Evolutionary conservation across 2,888 invertebrate genomes (phyloP), one percentile per base, ranked within the genome.

Genomic region (Catocala nupta): DNA sequence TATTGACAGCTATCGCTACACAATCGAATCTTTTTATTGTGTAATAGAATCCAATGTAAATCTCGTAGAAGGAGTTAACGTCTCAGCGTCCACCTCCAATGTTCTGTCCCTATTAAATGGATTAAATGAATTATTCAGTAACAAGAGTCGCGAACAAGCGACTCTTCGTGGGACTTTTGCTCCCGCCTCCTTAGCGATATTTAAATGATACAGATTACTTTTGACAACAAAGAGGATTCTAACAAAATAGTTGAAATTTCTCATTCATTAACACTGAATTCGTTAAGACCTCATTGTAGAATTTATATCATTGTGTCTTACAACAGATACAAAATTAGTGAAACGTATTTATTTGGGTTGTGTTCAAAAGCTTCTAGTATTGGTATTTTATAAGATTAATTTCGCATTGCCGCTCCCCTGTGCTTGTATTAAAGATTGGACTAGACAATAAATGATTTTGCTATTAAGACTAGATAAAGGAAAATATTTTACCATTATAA

Each of bases 111-210:
- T 88, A 88, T 89, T 90, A 88, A 86, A 87, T 87, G 86, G 86
- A 92, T 92, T 91, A 92, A 91, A 92, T 93, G 91, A 90, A 92
- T 93, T 80, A 93, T 92, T 92, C 92, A 92, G 82, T 70, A 82
- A 76, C 75, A 83, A 82, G 74, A 86, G 81, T 82, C 80, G 80
- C 80, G 81, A 82, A 81, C 81, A 80, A 75, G 73, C 77, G 77
- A 83, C 83, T 83, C 83, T 79, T 81, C 61, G 71, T 73, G 75
- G 76, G 77, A 77, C 60, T 75, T 69, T 79, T 77, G 80, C 65
- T 63, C 59, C 56, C 60, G 55, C 43, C 65, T 72, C 42, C 69
- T 76, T 75, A 68, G 60, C 59, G 50, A 53, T 59, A 63, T 79
- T 76, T 71, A 68, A 80, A 77, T 66, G 59, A 59, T 63, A 71